Conservation (phyloP, 2,797 vertebrate genomes). For the Sebastes minor region DNA sequence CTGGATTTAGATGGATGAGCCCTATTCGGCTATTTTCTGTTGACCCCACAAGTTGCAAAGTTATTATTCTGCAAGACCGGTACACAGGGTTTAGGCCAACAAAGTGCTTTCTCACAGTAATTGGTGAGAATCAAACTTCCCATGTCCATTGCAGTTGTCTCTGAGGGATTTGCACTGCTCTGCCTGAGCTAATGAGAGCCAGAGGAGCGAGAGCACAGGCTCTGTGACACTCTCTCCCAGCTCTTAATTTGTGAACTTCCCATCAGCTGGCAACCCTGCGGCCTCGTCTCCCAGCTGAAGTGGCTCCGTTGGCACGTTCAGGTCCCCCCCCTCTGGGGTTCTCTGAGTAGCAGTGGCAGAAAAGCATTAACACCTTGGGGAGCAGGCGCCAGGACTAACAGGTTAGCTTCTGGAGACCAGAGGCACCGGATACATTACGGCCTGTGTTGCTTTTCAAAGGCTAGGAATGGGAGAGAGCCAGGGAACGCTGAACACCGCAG, state of each 20-base stretch:
- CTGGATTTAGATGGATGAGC: conserved; percentile 56
- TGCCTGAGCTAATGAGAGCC: conserved; percentile 69
- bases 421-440: conserved; percentile 24
- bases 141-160: conserved; percentile 44
- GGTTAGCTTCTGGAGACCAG: conserved; percentile 48
- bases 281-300: conserved; percentile 45
- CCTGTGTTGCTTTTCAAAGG: conserved; percentile 19
- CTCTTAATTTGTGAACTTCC: conserved; percentile 73
- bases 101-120: conserved; percentile 54
- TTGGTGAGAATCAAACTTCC: conserved; percentile 67
- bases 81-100: conserved; percentile 57
- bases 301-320: conserved; percentile 46
- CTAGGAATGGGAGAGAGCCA: not conserved
- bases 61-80: conserved; percentile 32
- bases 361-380: conserved; percentile 64
- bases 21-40: not conserved
- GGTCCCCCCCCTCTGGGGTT: conserved; percentile 16
- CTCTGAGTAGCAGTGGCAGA: conserved; percentile 45
- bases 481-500: not conserved
- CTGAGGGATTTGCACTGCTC: conserved; percentile 48
- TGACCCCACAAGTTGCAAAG: conserved; percentile 30
- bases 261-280: conserved; percentile 45
- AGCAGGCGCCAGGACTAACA: conserved; percentile 54
- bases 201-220: conserved; percentile 58
- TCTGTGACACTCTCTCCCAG: conserved; percentile 52